A percentile compares a stretch with the other conserved stretches of the same genome.
These are phyloP conservation scores for Dolomedes plantarius DNA, from an alignment of 2,888 invertebrate species.

Conservation along the genomic window DNA sequence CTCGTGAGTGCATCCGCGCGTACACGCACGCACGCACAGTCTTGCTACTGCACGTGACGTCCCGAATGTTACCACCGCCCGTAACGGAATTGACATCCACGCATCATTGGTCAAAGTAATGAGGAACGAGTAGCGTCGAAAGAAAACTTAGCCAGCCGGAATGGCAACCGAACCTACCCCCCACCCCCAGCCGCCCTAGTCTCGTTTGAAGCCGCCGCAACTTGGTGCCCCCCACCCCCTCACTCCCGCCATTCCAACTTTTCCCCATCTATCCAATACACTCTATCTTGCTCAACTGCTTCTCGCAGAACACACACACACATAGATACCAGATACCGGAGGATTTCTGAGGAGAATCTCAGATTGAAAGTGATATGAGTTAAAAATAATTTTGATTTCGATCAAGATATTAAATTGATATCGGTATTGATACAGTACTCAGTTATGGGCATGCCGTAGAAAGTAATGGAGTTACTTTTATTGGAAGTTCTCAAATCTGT, in stretches of 20 bases:
- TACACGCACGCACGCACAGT: constrained; percentile 16
- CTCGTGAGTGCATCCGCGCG: constrained; percentile 35
- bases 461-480: too few relatives aligned
- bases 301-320: constrained; percentile 1
- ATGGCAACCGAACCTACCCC: constrained; percentile 60
- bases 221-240: constrained; percentile 1
- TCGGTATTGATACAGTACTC: not conserved
- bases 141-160: constrained; percentile 71
- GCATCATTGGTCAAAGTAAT: constrained; percentile 71
- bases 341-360: not conserved
- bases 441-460: not conserved
- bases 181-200: constrained; percentile 3
- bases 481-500: too few relatives aligned
- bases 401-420: not conserved
- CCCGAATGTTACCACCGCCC: constrained; percentile 62
- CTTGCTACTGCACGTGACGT: constrained; percentile 57
- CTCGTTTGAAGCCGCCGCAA: constrained; percentile 49
- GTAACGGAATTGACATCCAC: constrained; percentile 69
- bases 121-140: constrained; percentile 63
- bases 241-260: not conserved
- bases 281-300: constrained; percentile 25
- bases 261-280: not conserved
- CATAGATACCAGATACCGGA: constrained; percentile 7
- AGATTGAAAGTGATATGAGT: constrained; percentile 26
- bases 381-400: constrained; percentile 15